A percentile compares a stretch with the other conserved stretches of the same genome.
These are phyloP conservation scores for Drosophila nigromelanica DNA, from an alignment of 1,140 invertebrate genomes.

Conservation along the genomic window DNA sequence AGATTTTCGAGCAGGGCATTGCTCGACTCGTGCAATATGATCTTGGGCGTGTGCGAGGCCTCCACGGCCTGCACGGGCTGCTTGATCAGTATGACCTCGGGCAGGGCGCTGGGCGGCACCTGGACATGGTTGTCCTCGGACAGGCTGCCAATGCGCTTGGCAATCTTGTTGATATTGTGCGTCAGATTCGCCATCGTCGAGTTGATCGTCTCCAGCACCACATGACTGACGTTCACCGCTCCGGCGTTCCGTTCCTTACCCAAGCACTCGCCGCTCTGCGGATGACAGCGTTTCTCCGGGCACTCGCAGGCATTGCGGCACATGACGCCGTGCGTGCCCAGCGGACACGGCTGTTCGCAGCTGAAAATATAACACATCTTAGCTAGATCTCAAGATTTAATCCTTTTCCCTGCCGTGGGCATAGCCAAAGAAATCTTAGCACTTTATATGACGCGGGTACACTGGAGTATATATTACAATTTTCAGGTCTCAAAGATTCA, in stretches of 20 bases:
- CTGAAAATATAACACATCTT: conserved; percentile 30
- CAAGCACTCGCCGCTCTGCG: conserved; percentile 69
- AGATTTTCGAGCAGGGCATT: conserved; percentile 69
- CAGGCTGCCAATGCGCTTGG: conserved; percentile 83
- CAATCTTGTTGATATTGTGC: conserved; percentile 84
- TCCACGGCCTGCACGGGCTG: conserved; percentile 49
- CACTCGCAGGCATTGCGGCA: conserved; percentile 80
- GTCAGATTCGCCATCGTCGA: conserved; percentile 83
- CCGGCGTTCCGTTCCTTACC: conserved; percentile 27
- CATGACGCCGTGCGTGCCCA: conserved; percentile 77
- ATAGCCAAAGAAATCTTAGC: no score
- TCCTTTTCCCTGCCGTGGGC: no score
- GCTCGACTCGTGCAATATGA: conserved; percentile 76
- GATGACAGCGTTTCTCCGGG: conserved; percentile 69
- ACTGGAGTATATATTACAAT: no score
- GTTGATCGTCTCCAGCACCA: conserved; percentile 76
- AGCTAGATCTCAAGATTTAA: no score
- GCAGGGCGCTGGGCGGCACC: conserved; percentile 52
- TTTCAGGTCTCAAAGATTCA: no score
- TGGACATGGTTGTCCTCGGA: conserved; percentile 29
- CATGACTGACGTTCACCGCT: conserved; percentile 67
- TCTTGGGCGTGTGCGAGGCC: conserved; percentile 65
- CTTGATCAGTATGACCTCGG: conserved; percentile 79
- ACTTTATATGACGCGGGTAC: no score
- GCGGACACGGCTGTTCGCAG: conserved; percentile 77